Conservation (phyloP, 1,140 invertebrate genomes). For the Muscidifurax raptorellus region DNA sequence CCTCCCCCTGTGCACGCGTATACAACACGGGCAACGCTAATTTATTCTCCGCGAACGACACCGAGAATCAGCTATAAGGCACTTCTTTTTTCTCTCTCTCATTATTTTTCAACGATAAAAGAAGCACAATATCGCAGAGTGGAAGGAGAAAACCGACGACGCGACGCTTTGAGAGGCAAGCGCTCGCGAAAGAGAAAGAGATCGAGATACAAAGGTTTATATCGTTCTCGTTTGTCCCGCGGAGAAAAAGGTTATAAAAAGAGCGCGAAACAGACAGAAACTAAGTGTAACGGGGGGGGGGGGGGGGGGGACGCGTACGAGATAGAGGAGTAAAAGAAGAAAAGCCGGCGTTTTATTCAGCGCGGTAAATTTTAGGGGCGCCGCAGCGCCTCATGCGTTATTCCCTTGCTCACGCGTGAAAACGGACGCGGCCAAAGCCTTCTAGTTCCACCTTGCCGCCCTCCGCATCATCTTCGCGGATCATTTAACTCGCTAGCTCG, state of each 20-base stretch:
- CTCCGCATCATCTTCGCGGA: not conserved
- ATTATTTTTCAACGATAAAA: not conserved
- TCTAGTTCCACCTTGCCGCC: conserved; percentile 4
- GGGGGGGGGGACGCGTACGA: not conserved
- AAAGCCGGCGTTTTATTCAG: conserved; percentile 25
- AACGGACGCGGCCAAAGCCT: not conserved
- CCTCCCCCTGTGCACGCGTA: not conserved
- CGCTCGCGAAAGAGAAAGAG: not conserved
- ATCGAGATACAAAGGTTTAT: not conserved
- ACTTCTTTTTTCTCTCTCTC: not conserved
- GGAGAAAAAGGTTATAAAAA: not conserved
- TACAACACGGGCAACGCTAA: not conserved
- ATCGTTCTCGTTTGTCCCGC: not conserved
- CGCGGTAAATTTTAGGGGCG: conserved; percentile 23
- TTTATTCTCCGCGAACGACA: not conserved
- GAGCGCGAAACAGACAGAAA: not conserved
- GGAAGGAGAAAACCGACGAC: not conserved
- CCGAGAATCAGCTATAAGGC: not conserved
- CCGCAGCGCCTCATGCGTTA: conserved; percentile 7
- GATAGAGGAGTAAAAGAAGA: conserved; percentile 9
- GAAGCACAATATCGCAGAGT: not conserved
- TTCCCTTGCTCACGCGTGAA: conserved; percentile 10
- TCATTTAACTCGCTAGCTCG: not conserved
- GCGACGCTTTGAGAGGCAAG: not conserved
- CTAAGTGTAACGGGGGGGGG: not conserved